A percentile compares a stretch with the other conserved stretches of the same genome.
Evolutionary conservation across 2,888 invertebrate species (phyloP).

Genomic region (Apamea anceps): DNA sequence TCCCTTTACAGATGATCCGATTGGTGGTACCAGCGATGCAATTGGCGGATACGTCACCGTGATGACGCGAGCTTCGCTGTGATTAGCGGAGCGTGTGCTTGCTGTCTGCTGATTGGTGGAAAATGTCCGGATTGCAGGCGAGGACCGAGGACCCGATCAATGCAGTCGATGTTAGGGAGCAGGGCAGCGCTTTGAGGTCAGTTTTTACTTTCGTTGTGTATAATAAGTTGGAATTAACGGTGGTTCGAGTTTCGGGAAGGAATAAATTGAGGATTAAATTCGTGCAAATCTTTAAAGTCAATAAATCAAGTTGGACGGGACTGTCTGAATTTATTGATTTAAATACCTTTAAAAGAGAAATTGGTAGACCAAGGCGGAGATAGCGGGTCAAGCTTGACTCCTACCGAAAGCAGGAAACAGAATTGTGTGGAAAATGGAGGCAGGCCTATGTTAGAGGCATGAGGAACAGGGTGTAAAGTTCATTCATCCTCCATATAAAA

Average conservation of each 20-base stretch:
- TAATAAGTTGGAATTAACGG: slow-evolving; percentile 38
- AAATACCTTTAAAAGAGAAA: neutral
- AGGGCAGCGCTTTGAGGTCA: slow-evolving; percentile 87
- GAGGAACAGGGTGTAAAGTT: too few relatives aligned
- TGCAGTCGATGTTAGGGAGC: slow-evolving; percentile 87
- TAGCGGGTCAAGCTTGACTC: neutral
- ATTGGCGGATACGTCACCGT: slow-evolving; percentile 71
- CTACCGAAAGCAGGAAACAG: neutral
- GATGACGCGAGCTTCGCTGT: slow-evolving; percentile 69
- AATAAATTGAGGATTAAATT: slow-evolving; percentile 7
- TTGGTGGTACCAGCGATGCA: slow-evolving; percentile 61
- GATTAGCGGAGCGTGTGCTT: slow-evolving; percentile 77
- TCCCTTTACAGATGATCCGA: slow-evolving; percentile 63
- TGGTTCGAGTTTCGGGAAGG: slow-evolving; percentile 1
- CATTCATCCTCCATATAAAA: too few relatives aligned
- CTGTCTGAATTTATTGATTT: slow-evolving; percentile 10
- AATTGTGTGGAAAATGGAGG: neutral
- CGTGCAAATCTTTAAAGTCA: neutral
- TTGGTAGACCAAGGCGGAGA: neutral
- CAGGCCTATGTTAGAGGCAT: too few relatives aligned
- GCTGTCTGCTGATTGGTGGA: slow-evolving; percentile 77
- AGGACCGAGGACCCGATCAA: slow-evolving; percentile 85
- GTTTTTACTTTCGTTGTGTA: slow-evolving; percentile 61
- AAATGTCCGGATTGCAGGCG: slow-evolving; percentile 87
- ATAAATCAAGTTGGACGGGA: neutral